phyloP scores from a whole-genome alignment of 2,797 vertebrate species.

The Malurus leucopterus region DNA sequence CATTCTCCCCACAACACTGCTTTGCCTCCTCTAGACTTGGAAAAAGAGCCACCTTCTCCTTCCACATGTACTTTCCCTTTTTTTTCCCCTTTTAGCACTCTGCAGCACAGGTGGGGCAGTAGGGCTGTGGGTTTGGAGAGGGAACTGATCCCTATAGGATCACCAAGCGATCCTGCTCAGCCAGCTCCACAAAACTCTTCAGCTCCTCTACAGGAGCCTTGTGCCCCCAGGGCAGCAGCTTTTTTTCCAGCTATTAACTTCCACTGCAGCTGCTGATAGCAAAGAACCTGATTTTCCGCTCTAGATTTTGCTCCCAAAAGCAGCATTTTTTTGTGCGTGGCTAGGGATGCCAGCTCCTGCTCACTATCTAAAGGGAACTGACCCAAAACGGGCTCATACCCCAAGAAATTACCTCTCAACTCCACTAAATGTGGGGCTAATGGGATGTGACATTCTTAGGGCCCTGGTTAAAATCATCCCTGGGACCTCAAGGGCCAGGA shows the following conservation, averaged over 20 bases:
- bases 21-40: neutral
- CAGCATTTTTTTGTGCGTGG: neutral
- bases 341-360: neutral
- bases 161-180: accelerated
- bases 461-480: accelerated
- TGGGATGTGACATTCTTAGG: neutral
- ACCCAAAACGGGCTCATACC: neutral
- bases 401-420: neutral
- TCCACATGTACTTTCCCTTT: accelerated
- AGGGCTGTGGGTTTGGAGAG: neutral
- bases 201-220: neutral
- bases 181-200: neutral
- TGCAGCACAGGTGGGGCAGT: neutral
- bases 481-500: neutral
- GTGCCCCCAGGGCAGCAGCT: neutral
- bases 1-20: neutral
- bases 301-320: constrained; percentile 5
- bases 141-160: neutral
- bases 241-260: neutral
- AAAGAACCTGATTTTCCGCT: constrained; percentile 16
- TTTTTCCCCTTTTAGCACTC: neutral
- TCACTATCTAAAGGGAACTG: neutral
- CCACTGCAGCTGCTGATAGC: neutral
- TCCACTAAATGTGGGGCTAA: neutral
- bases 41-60: neutral